These are phyloP conservation scores for Struthidea cinerea DNA, from an alignment of 2,113 vertebrate species.

Conservation along the genomic window DNA sequence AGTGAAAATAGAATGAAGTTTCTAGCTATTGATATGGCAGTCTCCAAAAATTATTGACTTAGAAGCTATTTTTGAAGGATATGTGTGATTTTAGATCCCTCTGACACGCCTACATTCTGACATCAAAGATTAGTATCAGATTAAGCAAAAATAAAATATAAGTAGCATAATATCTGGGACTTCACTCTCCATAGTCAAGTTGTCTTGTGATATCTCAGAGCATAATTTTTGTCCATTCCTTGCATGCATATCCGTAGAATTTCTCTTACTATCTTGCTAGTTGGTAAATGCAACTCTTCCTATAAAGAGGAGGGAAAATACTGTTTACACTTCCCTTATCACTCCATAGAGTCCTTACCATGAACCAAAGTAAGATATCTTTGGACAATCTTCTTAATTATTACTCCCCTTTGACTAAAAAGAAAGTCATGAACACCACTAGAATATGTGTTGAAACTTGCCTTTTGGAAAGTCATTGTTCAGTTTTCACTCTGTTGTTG, in stretches of 20 bases:
- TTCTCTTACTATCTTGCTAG: not conserved
- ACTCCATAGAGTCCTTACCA: not conserved
- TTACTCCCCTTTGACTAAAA: not conserved
- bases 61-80: not conserved
- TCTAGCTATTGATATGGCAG: not conserved
- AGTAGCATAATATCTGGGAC: not conserved
- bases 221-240: not conserved
- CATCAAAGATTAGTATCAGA: not conserved
- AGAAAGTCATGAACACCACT: not conserved
- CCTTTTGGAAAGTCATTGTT: not conserved
- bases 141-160: not conserved
- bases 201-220: not conserved
- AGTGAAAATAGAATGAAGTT: not conserved
- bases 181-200: not conserved
- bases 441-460: not conserved
- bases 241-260: not conserved
- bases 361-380: not conserved
- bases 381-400: not conserved
- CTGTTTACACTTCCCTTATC: not conserved
- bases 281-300: not conserved
- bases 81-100: not conserved
- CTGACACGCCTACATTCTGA: not conserved
- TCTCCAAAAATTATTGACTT: not conserved
- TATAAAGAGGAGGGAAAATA: fast-evolving
- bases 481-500: not conserved